A percentile compares a stretch with the other conserved stretches of the same genome.
Evolutionary conservation across 2,888 invertebrate species (phyloP).

Genomic region (Microdon myrmicae): DNA sequence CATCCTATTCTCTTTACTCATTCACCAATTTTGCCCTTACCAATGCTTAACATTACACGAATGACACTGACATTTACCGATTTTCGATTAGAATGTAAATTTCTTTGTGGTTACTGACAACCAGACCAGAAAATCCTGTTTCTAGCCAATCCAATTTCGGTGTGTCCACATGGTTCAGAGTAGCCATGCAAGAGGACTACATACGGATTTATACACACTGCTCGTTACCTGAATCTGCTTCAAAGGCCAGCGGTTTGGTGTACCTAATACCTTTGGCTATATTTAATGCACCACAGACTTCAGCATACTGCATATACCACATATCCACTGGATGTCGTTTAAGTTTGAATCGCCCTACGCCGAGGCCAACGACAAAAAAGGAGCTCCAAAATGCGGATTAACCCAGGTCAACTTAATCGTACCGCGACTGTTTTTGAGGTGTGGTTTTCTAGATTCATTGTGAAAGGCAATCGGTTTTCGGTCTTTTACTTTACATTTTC

Average conservation of each 20-base stretch:
- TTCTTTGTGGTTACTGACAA: constrained; percentile 38
- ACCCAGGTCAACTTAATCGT: constrained; percentile 3
- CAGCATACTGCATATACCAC: constrained; percentile 29
- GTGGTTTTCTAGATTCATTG: constrained; percentile 31
- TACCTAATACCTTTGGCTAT: constrained; percentile 34
- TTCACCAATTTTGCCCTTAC: too few relatives aligned
- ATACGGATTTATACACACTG: background rate
- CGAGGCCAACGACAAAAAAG: background rate
- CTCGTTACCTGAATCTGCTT: constrained; percentile 27
- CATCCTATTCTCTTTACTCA: too few relatives aligned
- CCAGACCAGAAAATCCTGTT: constrained; percentile 50
- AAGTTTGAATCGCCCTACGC: background rate
- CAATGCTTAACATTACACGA: constrained; percentile 43
- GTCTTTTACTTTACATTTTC: too few relatives aligned
- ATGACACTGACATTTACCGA: constrained; percentile 46
- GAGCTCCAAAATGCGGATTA: constrained; percentile 6
- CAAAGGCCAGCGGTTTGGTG: constrained; percentile 42
- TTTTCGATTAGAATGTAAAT: constrained; percentile 50
- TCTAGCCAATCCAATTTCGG: constrained; percentile 37
- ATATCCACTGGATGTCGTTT: constrained; percentile 31
- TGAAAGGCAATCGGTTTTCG: too few relatives aligned
- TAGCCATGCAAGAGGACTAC: background rate
- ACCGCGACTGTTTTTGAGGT: constrained; percentile 13
- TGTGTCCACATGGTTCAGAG: constrained; percentile 8
- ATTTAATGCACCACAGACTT: constrained; percentile 34